Evolutionary conservation across 2,113 vertebrate species (phyloP).

Genomic region (Agapornis roseicollis): DNA sequence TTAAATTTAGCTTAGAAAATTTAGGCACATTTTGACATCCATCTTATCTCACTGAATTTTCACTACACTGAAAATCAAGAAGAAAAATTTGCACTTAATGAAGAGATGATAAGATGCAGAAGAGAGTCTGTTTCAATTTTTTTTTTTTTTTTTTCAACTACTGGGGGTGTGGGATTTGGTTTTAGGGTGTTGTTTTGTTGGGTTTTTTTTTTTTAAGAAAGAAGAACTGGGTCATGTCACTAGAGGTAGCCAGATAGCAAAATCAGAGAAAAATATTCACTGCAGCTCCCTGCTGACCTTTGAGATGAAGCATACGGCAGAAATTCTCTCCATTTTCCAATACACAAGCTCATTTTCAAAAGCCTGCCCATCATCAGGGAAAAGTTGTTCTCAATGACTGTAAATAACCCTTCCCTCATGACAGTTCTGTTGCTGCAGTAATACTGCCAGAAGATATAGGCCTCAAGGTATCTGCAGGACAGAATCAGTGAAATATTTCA

Average conservation of each 20-base stretch:
- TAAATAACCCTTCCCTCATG: conserved; percentile 45
- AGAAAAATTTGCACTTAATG: not conserved
- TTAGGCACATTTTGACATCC: not conserved
- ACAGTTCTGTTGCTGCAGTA: conserved; percentile 3
- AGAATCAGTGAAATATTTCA: conserved; percentile 45
- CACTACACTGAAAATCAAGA: not conserved
- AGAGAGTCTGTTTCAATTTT: not conserved
- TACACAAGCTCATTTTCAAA: not conserved
- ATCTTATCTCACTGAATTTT: not conserved
- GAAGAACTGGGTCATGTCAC: not conserved
- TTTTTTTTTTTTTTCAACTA: not conserved
- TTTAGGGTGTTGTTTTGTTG: not conserved
- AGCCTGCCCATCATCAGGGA: not conserved
- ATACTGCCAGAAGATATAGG: conserved; percentile 3
- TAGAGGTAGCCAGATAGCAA: not conserved
- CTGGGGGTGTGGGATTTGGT: accelerated
- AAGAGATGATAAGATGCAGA: not conserved
- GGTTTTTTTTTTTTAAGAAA: not conserved
- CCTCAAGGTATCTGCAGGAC: conserved; percentile 17
- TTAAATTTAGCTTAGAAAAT: not conserved
- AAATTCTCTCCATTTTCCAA: not conserved
- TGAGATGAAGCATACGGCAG: not conserved
- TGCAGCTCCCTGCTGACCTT: not conserved
- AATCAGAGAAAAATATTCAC: not conserved
- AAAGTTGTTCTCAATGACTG: not conserved